Base-by-base conservation (phyloP, 2,888 invertebrate species). In the Ormyrus nitidulus region DNA sequence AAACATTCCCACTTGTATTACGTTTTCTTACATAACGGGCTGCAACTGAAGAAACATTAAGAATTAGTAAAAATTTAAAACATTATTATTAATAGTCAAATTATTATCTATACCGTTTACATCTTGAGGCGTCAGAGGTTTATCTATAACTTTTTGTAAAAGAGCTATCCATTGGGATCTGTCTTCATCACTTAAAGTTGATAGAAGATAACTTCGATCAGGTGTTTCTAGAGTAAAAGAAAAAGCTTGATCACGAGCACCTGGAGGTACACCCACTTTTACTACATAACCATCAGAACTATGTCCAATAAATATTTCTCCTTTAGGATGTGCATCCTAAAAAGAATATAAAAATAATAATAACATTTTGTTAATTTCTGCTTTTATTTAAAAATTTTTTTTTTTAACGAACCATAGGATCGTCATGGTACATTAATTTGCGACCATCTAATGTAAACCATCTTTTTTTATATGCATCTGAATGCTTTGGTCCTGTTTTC, bases 381-480 rank as follows among this genome's bases (percentile, higher is more conserved):
- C 8, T 64, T 53, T 34, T n/a, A 13, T 53, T 49, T 51, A 49
- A 53, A 58, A 34, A 54, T 48, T 48, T 11, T 54, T 11, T 54
- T 51, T 34, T 61, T 6, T 10, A 46, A 51, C 34, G 34, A 11
- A 93, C 93, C 89, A 97, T 91, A 1, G 95, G 95, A 86, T 96
- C 96, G 87, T 96, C 96, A 86, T 97, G 96, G 87, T 98, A 98
- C 96, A 97, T 97, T n/a, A 98, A 92, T 89, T 97, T 97, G 83
- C 97, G 93, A 86, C 95, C 95, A 85, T 97, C 97, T 62, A 98
- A 90, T 0, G 96, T 96, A 89, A 97, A 97, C 97, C 97, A 98
- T 68, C 97, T 91, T 84, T 95, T 94, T 84, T 96, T 94, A 88
- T 96, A 97, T 0, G 95, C 95, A 87, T 97, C 97, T 5, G 94